Conservation (phyloP, 2,888 invertebrate species). For the Heliconius aoede region DNA sequence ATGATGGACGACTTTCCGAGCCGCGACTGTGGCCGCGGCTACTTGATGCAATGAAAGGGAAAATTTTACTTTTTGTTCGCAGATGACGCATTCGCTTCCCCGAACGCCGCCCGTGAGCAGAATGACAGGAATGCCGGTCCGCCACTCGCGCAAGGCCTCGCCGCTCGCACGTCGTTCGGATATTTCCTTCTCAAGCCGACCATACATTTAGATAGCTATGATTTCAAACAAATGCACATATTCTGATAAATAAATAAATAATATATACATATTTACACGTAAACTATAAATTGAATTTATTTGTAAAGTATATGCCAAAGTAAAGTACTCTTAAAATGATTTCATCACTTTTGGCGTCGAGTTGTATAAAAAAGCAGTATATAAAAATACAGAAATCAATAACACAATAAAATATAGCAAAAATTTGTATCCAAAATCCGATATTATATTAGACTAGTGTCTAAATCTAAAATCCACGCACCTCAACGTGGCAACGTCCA, state of each 20-base stretch:
- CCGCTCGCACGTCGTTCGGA: conserved; percentile 46
- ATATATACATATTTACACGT: too few relatives aligned
- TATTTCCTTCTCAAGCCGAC: conserved; percentile 53
- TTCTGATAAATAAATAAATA: too few relatives aligned
- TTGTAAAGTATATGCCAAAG: too few relatives aligned
- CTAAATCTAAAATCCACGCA: neutral
- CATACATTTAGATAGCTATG: neutral
- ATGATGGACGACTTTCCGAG: conserved; percentile 60
- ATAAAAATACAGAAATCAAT: neutral
- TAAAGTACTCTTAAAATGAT: too few relatives aligned
- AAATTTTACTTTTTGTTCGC: conserved; percentile 78
- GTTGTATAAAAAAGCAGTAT: too few relatives aligned
- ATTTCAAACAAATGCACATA: neutral
- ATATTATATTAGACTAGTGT: neutral
- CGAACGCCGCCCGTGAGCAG: conserved; percentile 62
- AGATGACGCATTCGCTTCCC: conserved; percentile 76
- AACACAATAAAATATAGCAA: neutral
- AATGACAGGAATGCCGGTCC: conserved; percentile 61
- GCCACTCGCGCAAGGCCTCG: conserved; percentile 48
- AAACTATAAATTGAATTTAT: too few relatives aligned
- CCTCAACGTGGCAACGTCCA: neutral
- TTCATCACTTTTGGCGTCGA: too few relatives aligned
- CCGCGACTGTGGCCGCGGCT: conserved; percentile 52
- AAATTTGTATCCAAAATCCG: neutral
- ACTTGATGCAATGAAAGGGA: conserved; percentile 79